Base-by-base conservation (phyloP, 1,140 invertebrate species). In the Ostrea denselamellosa region DNA sequence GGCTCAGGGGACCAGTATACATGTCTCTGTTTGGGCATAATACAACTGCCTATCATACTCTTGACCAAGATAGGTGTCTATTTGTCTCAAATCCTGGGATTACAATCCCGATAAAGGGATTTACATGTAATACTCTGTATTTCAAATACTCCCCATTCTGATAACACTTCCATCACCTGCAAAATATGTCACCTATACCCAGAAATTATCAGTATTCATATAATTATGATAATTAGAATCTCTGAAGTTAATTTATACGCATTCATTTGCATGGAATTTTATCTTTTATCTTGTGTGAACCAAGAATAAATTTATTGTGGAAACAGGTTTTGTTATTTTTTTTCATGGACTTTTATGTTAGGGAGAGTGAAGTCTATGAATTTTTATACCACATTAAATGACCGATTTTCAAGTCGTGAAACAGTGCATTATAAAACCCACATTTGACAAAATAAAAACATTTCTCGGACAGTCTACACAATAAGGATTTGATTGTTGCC, bases 221-320 rank as follows among this genome's bases (percentile, higher is more conserved):
- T 77, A 77, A 77, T 77, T 77, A 77, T 77, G 68, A 34, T 77
- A 77, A 77, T 77, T 77, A 77, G 68, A 77, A 77, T 77, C 68
- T 77, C 25, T 77, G 68, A 77, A 25, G 68, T 77, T 77, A 77
- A 77, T 77, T 77, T 25, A 77, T 77, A 77, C 28, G 68, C 68
- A 77, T 77, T 77, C 68, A 77, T 77, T 77, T 28, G 68, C 68
- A 77, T 77, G 28, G 8, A 77, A 77, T 14, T 9, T 77, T 34
- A 25, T 77, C 68, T 77, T 77, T 77, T 25, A 77, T 77, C 68
- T 77, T 25, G 8, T 25, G 14, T 77, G 68, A 77, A 77, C 12
- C 28, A 77, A 34, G 68, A 77, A 77, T 77, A 77, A 34, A 77
- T 77, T 17, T 28, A 12, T 0, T 28, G 14, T 77, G 17, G 25